phyloP scores from a whole-genome alignment of 2,797 vertebrate genomes.

The Erpetoichthys calabaricus region DNA sequence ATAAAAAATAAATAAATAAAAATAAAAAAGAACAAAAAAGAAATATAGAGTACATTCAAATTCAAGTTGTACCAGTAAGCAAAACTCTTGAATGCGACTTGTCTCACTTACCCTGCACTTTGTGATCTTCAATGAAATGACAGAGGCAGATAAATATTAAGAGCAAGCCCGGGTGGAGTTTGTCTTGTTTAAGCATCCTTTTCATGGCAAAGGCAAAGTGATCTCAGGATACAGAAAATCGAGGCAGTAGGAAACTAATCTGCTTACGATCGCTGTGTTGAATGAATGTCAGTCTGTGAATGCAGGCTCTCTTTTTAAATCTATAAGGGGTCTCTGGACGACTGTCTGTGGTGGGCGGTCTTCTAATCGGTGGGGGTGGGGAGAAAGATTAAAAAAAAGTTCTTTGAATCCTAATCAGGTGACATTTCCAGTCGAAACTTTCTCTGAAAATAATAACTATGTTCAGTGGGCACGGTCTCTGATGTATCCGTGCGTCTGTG shows the following conservation, averaged over 20 bases:
- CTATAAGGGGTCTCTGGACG: slow-evolving; percentile 88
- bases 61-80: too few relatives aligned
- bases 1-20: slow-evolving; percentile 5
- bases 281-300: slow-evolving; percentile 94
- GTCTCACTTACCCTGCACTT: slow-evolving; percentile 80
- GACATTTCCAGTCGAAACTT: slow-evolving; percentile 69
- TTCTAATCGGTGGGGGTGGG: slow-evolving; percentile 83
- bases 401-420: slow-evolving; percentile 81
- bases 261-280: slow-evolving; percentile 81
- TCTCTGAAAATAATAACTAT: slow-evolving; percentile 29
- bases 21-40: slow-evolving; percentile 7
- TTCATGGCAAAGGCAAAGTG: slow-evolving; percentile 56
- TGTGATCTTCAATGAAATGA: slow-evolving; percentile 84
- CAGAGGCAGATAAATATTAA: slow-evolving; percentile 77
- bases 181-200: slow-evolving; percentile 78
- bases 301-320: slow-evolving; percentile 99
- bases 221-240: slow-evolving; percentile 37
- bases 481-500: neutral
- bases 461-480: neutral
- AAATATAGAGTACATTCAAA: too few relatives aligned
- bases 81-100: too few relatives aligned
- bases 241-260: slow-evolving; percentile 52
- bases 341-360: slow-evolving; percentile 95
- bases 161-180: slow-evolving; percentile 69
- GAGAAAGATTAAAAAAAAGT: slow-evolving; percentile 63